Evolutionary conservation across 1,140 invertebrate species (phyloP).

Genomic region (Oreohelix idahoensis): DNA sequence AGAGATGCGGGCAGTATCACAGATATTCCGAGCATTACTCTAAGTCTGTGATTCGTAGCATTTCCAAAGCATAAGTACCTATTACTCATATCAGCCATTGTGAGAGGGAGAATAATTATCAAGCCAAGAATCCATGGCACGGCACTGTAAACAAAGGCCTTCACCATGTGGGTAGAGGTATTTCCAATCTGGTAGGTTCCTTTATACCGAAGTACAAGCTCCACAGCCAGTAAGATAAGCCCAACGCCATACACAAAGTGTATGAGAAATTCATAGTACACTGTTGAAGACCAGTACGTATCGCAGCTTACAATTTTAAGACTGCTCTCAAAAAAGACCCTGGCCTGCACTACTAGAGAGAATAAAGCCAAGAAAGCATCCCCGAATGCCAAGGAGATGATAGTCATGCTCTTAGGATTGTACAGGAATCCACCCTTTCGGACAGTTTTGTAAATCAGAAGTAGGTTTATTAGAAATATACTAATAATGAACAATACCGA

Average conservation of each 20-base stretch:
- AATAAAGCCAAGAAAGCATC: background rate
- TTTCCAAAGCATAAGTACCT: background rate
- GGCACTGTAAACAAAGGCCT: background rate
- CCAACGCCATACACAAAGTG: conserved; percentile 9
- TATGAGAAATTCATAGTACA: background rate
- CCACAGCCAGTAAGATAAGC: background rate
- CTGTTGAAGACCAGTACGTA: background rate
- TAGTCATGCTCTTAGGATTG: background rate
- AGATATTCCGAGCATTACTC: background rate
- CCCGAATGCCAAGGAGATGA: background rate
- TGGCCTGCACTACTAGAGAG: background rate
- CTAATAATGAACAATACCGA: background rate
- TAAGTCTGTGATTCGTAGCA: background rate
- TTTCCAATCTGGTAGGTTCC: background rate
- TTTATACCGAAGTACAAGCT: background rate
- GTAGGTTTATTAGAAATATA: background rate
- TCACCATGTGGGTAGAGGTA: background rate
- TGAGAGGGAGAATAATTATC: background rate
- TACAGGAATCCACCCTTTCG: background rate
- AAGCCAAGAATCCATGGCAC: background rate
- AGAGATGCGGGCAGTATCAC: background rate
- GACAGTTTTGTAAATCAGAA: background rate
- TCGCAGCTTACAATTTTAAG: background rate
- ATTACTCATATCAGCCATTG: background rate
- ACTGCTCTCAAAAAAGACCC: background rate